Evolutionary conservation across 2,888 invertebrate genomes (phyloP), one percentile per base, ranked within the genome.

Genomic region (Machimus rusticus): DNA sequence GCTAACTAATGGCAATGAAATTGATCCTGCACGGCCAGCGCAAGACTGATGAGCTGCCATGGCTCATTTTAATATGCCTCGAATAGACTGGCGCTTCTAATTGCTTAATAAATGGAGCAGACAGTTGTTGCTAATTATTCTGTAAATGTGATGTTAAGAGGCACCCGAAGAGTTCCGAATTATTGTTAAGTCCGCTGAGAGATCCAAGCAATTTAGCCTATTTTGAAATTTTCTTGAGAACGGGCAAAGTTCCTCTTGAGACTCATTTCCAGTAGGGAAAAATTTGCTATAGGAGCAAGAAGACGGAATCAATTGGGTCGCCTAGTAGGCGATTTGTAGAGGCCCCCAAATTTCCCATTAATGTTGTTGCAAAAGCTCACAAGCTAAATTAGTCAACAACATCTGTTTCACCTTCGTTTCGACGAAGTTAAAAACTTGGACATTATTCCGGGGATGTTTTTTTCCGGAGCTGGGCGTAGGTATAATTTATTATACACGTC

Each of bases 61-160:
- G 74, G n/a, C 74, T 85, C 85, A 85, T 85, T 85, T 85, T 85
- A 85, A 85, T 85, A 85, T 85, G 74, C 85, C 74, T 28, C 85
- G 31, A 51, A 85, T 85, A 85, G 85, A 74, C 85, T 74, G 28
- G 39, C 28, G 85, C 74, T 74, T 85, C 74, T 85, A 85, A 85
- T 85, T 85, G 74, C 74, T 85, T 85, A 85, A 85, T 85, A 85
- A 85, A 85, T 85, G 85, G 85, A 14, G n/a, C 85, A 74, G 23
- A n/a, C 85, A 85, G 74, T 85, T 85, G 85, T n/a, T 85, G 85
- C 85, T 85, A 85, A 85, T 85, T 85, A 85, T 85, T 85, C 85
- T 85, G 85, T 85, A 85, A 85, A 85, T 85, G 85, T 85, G 85
- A 28, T 85, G 85, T 85, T 74, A 74, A 85, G 51, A 85, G 85